Evolutionary conservation across 2,797 vertebrate species (phyloP).

Genomic region (Microctenopoma lineatum): DNA sequence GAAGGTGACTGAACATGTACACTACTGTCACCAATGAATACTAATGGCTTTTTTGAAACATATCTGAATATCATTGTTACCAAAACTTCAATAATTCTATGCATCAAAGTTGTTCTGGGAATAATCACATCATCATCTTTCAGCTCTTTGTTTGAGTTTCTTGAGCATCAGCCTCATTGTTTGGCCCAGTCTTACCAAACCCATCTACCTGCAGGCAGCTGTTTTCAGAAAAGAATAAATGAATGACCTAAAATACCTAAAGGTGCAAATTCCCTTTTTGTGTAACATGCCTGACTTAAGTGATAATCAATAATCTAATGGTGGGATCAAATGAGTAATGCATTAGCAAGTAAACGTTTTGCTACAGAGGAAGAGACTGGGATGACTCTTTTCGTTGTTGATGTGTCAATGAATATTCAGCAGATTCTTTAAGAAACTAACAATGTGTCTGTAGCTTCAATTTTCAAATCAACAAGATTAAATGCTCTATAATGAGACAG

Average conservation of each 20-base stretch:
- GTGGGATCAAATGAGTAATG: constrained; percentile 11
- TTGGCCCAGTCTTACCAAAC: too few species aligned
- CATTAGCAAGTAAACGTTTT: not conserved
- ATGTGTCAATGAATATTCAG: not conserved
- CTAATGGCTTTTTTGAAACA: not conserved
- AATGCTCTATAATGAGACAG: not conserved
- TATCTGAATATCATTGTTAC: not conserved
- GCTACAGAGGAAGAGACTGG: not conserved
- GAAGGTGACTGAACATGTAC: too few species aligned
- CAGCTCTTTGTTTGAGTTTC: too few species aligned
- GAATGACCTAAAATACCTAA: not conserved
- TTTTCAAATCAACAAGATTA: not conserved
- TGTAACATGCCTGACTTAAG: not conserved
- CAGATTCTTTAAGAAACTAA: constrained; percentile 9
- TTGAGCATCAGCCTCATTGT: not conserved
- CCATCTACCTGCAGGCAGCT: too few species aligned
- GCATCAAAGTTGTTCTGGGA: too few species aligned
- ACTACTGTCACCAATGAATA: too few species aligned
- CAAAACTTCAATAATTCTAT: too few species aligned
- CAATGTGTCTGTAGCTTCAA: not conserved
- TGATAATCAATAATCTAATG: constrained; percentile 21
- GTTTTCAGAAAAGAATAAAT: not conserved
- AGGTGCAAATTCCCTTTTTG: not conserved
- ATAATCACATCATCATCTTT: too few species aligned
- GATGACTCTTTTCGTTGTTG: not conserved